Conservation (phyloP, 2,888 invertebrate genomes). For the Tinea trinotella region DNA sequence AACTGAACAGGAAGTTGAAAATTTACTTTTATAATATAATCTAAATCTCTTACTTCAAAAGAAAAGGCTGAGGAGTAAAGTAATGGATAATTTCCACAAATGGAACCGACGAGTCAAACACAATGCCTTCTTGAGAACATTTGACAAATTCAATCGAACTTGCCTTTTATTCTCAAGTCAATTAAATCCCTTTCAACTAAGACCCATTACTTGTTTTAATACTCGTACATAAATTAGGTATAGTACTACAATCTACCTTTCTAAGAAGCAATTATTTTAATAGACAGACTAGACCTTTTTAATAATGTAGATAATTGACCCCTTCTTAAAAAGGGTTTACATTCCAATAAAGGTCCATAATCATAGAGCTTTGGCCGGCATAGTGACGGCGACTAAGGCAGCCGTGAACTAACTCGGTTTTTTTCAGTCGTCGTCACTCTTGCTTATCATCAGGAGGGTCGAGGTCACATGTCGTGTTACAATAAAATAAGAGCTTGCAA, state of each 20-base stretch:
- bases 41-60: neutral
- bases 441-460: no score
- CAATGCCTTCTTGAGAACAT: constrained; percentile 23
- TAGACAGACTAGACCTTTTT: no score
- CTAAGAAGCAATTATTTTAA: neutral
- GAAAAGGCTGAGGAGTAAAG: constrained; percentile 12
- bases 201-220: constrained; percentile 8
- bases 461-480: no score
- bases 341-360: no score
- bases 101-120: constrained; percentile 19
- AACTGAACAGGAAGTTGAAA: neutral
- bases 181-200: constrained; percentile 13
- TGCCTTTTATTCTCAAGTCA: constrained; percentile 6
- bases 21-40: constrained; percentile 5
- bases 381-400: no score
- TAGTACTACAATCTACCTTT: neutral
- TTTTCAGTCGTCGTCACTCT: no score
- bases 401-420: no score
- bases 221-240: constrained; percentile 4
- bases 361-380: no score
- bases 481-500: no score
- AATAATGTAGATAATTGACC: no score
- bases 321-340: no score
- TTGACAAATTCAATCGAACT: constrained; percentile 21
- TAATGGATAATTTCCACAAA: constrained; percentile 22